Evolutionary conservation across 2,888 invertebrate species (phyloP).

Genomic region (Drosophila histrio): DNA sequence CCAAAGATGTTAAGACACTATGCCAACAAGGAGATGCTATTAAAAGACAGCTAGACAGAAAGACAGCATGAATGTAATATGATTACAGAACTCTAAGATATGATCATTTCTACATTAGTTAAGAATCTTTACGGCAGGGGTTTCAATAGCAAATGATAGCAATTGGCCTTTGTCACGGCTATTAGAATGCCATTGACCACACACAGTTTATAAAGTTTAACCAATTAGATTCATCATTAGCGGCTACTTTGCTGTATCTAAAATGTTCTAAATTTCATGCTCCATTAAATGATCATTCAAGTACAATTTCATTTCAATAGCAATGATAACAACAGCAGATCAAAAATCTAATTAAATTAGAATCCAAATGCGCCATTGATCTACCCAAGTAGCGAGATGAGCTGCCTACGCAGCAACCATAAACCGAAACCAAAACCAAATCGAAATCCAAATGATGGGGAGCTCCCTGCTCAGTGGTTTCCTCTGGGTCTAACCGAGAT

Average conservation of each 20-base stretch:
- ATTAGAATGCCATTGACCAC: constrained; percentile 66
- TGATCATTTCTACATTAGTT: not conserved
- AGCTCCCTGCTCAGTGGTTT: constrained; percentile 29
- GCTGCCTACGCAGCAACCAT: constrained; percentile 66
- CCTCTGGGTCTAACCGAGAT: constrained; percentile 2
- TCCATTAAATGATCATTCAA: constrained; percentile 69
- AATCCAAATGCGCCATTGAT: constrained; percentile 50
- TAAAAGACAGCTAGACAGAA: constrained; percentile 1
- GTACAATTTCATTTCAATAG: constrained; percentile 41
- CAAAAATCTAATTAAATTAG: constrained; percentile 74
- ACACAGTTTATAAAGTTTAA: constrained; percentile 32
- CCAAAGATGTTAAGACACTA: constrained; percentile 55
- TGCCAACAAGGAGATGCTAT: constrained; percentile 10
- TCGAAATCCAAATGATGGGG: constrained; percentile 20
- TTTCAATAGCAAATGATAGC: not conserved
- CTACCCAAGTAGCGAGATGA: constrained; percentile 68
- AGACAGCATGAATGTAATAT: constrained; percentile 19
- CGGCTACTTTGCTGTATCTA: constrained; percentile 53
- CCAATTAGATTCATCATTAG: constrained; percentile 70
- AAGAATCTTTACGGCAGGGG: not conserved
- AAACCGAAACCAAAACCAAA: not conserved
- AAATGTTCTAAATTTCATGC: constrained; percentile 68
- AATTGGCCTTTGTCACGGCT: constrained; percentile 68
- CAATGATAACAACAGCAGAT: constrained; percentile 22
- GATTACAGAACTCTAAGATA: constrained; percentile 13